Evolutionary conservation across 2,113 vertebrate genomes (phyloP).

Genomic region (Xiphorhynchus elegans): DNA sequence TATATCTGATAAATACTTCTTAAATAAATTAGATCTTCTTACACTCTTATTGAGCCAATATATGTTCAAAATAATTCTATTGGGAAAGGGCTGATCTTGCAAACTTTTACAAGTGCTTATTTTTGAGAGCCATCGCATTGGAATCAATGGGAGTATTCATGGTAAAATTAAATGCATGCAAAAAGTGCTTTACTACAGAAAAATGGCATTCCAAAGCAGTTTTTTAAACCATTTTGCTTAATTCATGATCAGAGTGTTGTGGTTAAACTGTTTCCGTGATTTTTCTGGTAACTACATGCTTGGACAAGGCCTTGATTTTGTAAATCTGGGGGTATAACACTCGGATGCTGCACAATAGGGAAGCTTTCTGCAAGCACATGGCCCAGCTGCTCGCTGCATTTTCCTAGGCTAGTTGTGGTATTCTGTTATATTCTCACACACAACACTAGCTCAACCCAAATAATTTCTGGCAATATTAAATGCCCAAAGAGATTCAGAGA

Average conservation of each 20-base stretch:
- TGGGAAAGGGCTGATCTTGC: not conserved
- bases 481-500: not conserved
- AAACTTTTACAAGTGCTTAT: not conserved
- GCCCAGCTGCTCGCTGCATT: not conserved
- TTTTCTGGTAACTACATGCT: not conserved
- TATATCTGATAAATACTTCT: not conserved
- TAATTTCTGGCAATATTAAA: not conserved
- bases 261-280: not conserved
- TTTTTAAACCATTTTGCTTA: conserved; percentile 23
- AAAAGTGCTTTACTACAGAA: not conserved
- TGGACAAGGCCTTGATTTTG: not conserved
- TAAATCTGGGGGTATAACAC: not conserved
- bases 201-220: conserved; percentile 1
- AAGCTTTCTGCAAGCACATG: not conserved
- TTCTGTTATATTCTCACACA: not conserved
- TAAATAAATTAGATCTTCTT: not conserved
- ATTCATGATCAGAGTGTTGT: not conserved
- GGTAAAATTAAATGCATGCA: not conserved
- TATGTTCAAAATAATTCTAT: not conserved
- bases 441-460: not conserved
- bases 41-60: not conserved
- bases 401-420: not conserved
- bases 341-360: fast-evolving
- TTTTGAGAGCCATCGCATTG: not conserved
- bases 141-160: conserved; percentile 30